A percentile compares a stretch with the other conserved stretches of the same genome.
Evolutionary conservation across 2,113 vertebrate species (phyloP).

Genomic region (Ictalurus punctatus): DNA sequence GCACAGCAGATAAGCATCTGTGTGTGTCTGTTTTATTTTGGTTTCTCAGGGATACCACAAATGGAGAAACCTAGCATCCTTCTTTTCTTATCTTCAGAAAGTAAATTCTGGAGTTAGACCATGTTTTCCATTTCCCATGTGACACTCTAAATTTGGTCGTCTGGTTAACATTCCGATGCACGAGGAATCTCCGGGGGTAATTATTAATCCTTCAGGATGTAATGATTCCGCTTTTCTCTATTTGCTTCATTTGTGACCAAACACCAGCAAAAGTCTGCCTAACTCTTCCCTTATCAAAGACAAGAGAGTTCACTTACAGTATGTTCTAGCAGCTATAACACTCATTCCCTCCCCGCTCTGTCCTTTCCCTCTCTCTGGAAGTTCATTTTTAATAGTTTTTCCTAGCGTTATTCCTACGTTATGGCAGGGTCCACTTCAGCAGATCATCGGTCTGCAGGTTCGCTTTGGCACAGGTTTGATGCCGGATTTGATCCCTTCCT

Average conservation of each 20-base stretch:
- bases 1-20: not conserved
- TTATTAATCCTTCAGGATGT: not conserved
- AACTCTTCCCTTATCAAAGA: not conserved
- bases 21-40: not conserved
- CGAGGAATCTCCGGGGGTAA: not conserved
- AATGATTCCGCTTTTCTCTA: not conserved
- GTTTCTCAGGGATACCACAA: not conserved
- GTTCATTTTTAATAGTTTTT: too few relatives aligned
- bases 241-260: not conserved
- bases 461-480: too few relatives aligned
- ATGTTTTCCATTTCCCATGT: constrained; percentile 5
- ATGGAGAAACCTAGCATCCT: not conserved
- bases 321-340: not conserved
- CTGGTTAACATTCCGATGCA: not conserved
- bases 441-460: too few relatives aligned
- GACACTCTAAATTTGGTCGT: not conserved
- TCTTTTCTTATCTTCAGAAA: not conserved
- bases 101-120: not conserved
- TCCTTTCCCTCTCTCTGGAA: too few relatives aligned
- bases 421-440: too few relatives aligned
- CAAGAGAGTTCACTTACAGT: not conserved
- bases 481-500: too few relatives aligned
- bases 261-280: not conserved
- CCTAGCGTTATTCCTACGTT: too few relatives aligned
- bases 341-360: not conserved